Evolutionary conservation across 2,113 vertebrate genomes (phyloP).

Genomic region (Trinectes maculatus): DNA sequence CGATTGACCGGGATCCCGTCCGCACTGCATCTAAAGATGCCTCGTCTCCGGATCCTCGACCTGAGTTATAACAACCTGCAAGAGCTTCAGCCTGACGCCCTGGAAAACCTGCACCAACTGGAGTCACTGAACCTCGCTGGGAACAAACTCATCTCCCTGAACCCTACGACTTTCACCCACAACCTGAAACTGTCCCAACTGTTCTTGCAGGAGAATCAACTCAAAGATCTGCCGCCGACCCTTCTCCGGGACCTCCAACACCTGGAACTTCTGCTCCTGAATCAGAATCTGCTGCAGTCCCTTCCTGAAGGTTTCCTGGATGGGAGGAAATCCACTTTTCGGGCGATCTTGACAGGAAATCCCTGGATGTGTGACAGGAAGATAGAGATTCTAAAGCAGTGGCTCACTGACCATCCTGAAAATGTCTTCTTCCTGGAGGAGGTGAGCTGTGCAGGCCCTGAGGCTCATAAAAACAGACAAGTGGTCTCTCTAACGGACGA

Average conservation of each 20-base stretch:
- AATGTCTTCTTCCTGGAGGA: constrained; percentile 47
- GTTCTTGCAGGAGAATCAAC: constrained; percentile 82
- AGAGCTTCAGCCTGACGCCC: constrained; percentile 35
- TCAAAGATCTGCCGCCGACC: constrained; percentile 60
- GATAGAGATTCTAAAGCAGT: constrained; percentile 71
- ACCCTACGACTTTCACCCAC: constrained; percentile 55
- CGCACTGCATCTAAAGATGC: constrained; percentile 65
- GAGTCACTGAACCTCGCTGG: constrained; percentile 79
- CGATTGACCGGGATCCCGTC: constrained; percentile 62
- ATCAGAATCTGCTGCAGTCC: constrained; percentile 77
- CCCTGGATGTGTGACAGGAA: constrained; percentile 85
- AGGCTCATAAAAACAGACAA: constrained; percentile 21
- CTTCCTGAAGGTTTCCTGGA: constrained; percentile 66
- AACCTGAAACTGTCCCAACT: constrained; percentile 71
- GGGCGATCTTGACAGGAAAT: constrained; percentile 77
- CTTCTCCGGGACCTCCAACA: constrained; percentile 71
- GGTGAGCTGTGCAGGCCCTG: constrained; percentile 74
- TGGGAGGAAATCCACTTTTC: constrained; percentile 57
- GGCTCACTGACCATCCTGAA: constrained; percentile 63
- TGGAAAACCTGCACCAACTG: constrained; percentile 70
- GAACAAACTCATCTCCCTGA: constrained; percentile 79
- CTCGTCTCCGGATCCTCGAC: constrained; percentile 76
- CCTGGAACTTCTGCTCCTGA: constrained; percentile 81
- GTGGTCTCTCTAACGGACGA: constrained; percentile 44
- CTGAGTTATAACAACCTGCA: constrained; percentile 82